Evolutionary conservation across 1,140 invertebrate genomes (phyloP).

Genomic region (Trialeurodes vaporariorum): DNA sequence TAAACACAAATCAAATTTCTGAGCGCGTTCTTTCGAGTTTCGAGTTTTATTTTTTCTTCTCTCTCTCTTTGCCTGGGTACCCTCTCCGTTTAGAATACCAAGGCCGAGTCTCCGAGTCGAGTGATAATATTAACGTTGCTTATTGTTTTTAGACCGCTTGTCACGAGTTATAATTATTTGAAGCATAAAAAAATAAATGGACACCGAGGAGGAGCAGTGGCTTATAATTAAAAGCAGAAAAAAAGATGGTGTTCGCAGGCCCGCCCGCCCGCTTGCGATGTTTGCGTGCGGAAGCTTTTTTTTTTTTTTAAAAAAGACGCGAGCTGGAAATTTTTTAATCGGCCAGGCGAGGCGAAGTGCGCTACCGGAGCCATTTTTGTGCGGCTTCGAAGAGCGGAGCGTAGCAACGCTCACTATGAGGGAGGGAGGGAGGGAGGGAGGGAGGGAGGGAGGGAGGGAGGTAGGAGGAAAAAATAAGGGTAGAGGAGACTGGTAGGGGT

Average conservation of each 20-base stretch:
- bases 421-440: too few relatives aligned
- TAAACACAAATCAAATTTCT: too few relatives aligned
- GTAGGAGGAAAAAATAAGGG: not conserved
- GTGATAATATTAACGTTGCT: too few relatives aligned
- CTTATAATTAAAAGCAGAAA: not conserved
- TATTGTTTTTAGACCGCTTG: not conserved
- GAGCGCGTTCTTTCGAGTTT: too few relatives aligned
- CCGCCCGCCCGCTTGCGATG: too few relatives aligned
- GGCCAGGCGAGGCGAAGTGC: not conserved
- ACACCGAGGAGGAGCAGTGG: not conserved
- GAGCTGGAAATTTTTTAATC: not conserved
- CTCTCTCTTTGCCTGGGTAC: too few relatives aligned
- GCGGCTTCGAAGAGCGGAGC: not conserved
- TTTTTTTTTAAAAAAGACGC: not conserved
- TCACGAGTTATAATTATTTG: not conserved
- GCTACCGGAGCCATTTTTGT: not conserved
- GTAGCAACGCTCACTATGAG: too few relatives aligned
- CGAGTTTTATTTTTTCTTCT: too few relatives aligned
- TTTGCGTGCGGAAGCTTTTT: not conserved
- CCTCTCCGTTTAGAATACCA: too few relatives aligned
- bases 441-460: not conserved
- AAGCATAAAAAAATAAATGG: not conserved
- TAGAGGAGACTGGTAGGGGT: not conserved
- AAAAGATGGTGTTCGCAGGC: not conserved
- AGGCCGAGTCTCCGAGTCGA: too few relatives aligned